Evolutionary conservation across 2,797 vertebrate species (phyloP).

Genomic region (Acanthis flammea): DNA sequence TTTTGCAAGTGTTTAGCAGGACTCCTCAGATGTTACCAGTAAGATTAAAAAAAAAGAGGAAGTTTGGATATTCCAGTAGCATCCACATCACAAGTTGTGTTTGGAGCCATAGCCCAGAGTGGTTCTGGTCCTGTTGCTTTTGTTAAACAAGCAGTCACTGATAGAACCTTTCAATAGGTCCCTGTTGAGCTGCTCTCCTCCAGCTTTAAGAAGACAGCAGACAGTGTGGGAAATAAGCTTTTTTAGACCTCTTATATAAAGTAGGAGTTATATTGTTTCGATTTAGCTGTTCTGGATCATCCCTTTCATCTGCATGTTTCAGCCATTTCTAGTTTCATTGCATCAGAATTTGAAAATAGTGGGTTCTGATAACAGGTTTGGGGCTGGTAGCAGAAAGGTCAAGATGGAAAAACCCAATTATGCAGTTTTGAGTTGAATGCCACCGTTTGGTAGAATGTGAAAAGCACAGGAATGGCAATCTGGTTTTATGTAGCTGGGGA

Average conservation of each 20-base stretch:
- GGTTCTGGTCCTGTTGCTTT: not conserved
- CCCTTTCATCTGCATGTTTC: not conserved
- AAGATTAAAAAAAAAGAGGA: not conserved
- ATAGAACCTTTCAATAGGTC: not conserved
- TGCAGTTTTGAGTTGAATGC: not conserved
- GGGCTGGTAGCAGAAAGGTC: not conserved
- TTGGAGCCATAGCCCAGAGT: not conserved
- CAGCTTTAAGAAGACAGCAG: not conserved
- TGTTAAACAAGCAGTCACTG: not conserved
- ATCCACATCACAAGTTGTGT: not conserved
- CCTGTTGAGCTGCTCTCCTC: not conserved
- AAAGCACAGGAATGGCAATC: not conserved
- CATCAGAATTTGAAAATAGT: not conserved
- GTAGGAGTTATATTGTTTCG: not conserved
- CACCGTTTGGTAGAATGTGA: not conserved
- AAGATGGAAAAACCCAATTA: not conserved
- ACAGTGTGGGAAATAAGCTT: not conserved
- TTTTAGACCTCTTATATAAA: not conserved
- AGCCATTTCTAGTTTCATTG: not conserved
- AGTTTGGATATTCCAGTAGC: not conserved
- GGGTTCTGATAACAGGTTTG: not conserved
- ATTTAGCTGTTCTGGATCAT: not conserved
- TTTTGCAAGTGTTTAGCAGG: not conserved
- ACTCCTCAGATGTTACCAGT: not conserved
- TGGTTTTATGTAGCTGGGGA: not conserved